These are phyloP conservation scores for Epinotia brunnichana DNA, from an alignment of 2,888 invertebrate genomes.

Conservation along the genomic window DNA sequence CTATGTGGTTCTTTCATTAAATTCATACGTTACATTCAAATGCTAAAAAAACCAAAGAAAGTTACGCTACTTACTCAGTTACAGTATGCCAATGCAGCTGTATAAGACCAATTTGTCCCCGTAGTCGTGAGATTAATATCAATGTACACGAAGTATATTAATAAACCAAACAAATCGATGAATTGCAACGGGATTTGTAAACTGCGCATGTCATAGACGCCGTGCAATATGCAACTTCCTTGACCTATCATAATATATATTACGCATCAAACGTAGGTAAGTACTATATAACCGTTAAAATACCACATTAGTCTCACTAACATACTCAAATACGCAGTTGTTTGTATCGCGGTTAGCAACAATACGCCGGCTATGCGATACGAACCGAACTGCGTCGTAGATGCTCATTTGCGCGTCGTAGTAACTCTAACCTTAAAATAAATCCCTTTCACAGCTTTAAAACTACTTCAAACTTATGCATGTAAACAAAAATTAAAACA, in stretches of 20 bases:
- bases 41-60: neutral
- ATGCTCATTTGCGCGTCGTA: constrained; percentile 70
- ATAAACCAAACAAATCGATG: constrained; percentile 22
- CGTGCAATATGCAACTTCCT: constrained; percentile 23
- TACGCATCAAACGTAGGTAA: neutral
- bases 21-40: constrained; percentile 3
- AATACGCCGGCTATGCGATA: constrained; percentile 68
- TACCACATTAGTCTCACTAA: constrained; percentile 50
- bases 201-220: constrained; percentile 30
- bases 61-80: neutral
- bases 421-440: constrained; percentile 72
- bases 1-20: neutral
- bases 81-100: neutral
- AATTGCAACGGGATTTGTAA: constrained; percentile 25
- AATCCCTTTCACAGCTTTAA: constrained; percentile 47
- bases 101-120: neutral
- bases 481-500: constrained; percentile 47
- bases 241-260: constrained; percentile 26
- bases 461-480: constrained; percentile 43
- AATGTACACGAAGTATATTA: constrained; percentile 13
- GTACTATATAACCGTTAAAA: constrained; percentile 18
- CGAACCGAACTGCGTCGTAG: constrained; percentile 73
- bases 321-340: constrained; percentile 72
- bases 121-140: neutral
- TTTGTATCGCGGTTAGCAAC: constrained; percentile 74